Evolutionary conservation across 2,797 vertebrate species (phyloP), one percentile per base, ranked within the genome.

Genomic region (Manis pentadactyla): DNA sequence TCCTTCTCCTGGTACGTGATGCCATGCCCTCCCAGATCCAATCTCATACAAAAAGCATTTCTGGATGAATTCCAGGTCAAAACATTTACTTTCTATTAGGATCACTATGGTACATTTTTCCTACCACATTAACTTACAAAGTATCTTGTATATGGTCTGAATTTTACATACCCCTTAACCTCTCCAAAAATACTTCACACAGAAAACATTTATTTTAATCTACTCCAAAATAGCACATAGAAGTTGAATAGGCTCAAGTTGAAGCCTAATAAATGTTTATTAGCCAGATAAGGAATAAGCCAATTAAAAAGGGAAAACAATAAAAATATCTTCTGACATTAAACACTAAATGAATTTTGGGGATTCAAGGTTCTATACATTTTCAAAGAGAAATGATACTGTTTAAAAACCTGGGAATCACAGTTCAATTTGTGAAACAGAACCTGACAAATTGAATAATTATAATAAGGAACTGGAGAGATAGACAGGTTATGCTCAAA

Each of bases 41-140:
- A 5, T 42, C 53, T 87, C 39, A 90, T 74, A 68, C 77, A 83
- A 78, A 94, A 78, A 89, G 68, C 63, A 34, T 91, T 94, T 87
- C 78, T 86, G 79, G n/a, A 66, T 69, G 90, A 88, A 71, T 74
- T 94, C 90, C 86, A 86, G 51, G 42, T 61, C 68, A 91, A 88
- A 81, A 61, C 4, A 69, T 46, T 68, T 15, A 21, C 59, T 84
- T 18, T 69, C 71, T 85, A 23, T 74, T 34, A 75, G 9, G 10
- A 31, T 83, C 75, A 77, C 19, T 18, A 39, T 0, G 17, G 21
- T 49, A 46, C 9, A 69, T 31, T 92, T 92, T 77, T 75, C 51
- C 46, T 25, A 53, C 27, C 39, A 86, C 34, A 57, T 21, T 37
- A 49, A 79, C n/a, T 73, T 88, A 83, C 3, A 85, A 66, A 57